Conservation (phyloP, 1,140 invertebrate genomes). For the Mesaphorura yosii region DNA sequence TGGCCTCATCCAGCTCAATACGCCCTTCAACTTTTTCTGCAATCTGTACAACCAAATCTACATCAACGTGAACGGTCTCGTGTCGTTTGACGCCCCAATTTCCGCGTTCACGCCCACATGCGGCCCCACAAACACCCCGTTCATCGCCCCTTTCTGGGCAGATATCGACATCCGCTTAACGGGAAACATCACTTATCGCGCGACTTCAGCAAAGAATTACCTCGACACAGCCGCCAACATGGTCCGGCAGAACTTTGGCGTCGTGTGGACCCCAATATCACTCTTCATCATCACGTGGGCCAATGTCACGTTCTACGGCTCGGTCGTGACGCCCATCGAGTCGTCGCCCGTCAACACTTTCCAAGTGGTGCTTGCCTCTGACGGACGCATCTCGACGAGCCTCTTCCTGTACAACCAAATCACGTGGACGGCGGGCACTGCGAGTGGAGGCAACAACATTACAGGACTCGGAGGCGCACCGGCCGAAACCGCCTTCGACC, state of each 20-base stretch:
- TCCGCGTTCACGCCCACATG: neutral
- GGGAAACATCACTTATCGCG: neutral
- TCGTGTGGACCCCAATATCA: neutral
- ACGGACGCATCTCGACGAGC: neutral
- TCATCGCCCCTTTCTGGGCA: neutral
- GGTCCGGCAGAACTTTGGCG: neutral
- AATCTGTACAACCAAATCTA: neutral
- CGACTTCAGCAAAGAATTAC: neutral
- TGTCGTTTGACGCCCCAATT: neutral
- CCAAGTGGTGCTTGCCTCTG: neutral
- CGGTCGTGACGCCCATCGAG: neutral
- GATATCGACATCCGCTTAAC: neutral
- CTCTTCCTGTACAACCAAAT: neutral
- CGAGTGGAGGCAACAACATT: neutral
- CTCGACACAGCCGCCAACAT: neutral
- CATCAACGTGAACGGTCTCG: neutral
- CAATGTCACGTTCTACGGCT: neutral
- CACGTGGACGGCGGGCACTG: neutral
- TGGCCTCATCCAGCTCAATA: neutral
- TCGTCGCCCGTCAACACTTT: neutral
- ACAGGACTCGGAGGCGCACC: neutral
- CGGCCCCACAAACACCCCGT: neutral
- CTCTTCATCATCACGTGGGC: neutral
- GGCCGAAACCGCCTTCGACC: neutral
- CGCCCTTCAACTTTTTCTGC: neutral